Evolutionary conservation across 2,113 vertebrate genomes (phyloP), one percentile per base, ranked within the genome.

Genomic region (Malurus melanocephalus): DNA sequence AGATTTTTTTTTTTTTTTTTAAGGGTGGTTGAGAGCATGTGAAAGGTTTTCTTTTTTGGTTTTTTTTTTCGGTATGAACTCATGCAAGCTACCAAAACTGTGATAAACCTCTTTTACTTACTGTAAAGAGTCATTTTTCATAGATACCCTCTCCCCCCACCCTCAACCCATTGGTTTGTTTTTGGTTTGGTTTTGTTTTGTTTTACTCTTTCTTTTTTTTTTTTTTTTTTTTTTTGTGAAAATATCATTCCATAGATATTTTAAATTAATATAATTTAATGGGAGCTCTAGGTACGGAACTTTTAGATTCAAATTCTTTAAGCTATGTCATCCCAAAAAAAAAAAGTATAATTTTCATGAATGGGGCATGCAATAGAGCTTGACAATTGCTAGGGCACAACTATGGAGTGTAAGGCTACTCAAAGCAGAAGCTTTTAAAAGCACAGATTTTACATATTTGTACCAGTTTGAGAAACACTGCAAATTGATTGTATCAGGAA

Each of bases 31-130:
- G 65, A 92, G 96, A 96, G 96, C 79, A 94, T 89, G 97, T 97
- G 98, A 98, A 97, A 96, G 93, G 86, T 96, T 95, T 97, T 38
- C 57, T 92, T 97, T 27, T 51, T 20, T 16, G 35, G 35, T 16
- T 10, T 43, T 56, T 23, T 46, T 56, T 57, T 94, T 90, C 55
- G 13, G 88, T 96, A 98, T 80, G 97, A 98, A 98, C 97, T 97
- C 97, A 96, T 92, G 96, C 95, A 97, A 97, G 93, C 97, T 98
- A 97, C 96, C 97, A 97, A 98, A 98, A 98, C 98, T 98, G 98
- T 99, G 98, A 98, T 98, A 97, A 98, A 95, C 93, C 87, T 97
- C 97, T 97, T 97, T 97, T 97, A 96, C 96, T 98, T 98, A 98
- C 96, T 97, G 97, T 97, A 97, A 96, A 96, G 96, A 96, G 84